Base-by-base conservation (phyloP, 2,797 vertebrate genomes). In the Crotalus adamanteus region DNA sequence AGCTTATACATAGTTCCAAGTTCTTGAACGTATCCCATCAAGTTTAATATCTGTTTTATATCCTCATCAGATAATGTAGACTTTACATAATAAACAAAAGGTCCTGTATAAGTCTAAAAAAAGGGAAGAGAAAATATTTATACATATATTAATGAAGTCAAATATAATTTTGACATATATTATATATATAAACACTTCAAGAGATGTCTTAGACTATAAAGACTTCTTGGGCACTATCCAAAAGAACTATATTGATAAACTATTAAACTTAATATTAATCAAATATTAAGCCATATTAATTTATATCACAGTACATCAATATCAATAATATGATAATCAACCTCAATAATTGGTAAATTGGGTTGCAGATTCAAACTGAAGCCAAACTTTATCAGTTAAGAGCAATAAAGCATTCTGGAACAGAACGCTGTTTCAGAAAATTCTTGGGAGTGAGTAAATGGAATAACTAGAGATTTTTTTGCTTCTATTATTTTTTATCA, bases 1-100 rank as follows among this genome's bases (percentile, higher is more conserved):
- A 98, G 98, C 91, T 93, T 97, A 83, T 97, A 98, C 0, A 92
- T 93, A 0, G 97, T 97, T 25, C 97, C 98, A 93, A 98, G 97
- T 93, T 99, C 99, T 25, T 98, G 98, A 61, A 98, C 95, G 6
- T 99, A 99, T 96, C 99, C 99, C 97, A 99, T 98, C 96, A 98
- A 98, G 95, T 96, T 98, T 97, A 99, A 97, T 89, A 99, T 98
- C 92, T 98, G 96, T 93, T 97, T 98, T 89, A 99, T 98, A 93
- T 99, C 99, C 7, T 98, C 97, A 12, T 99, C 99, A 8, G 98
- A 97, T 42, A 99, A 96, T 11, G 98, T 98, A 42, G 99, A 98
- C 97, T 99, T 99, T 63, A 99, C 98, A 78, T 98, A 98, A 98
- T 99, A 99, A 94, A 99, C 99, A 89, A 99, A 99, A 26, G 99